These are phyloP conservation scores for Phaethon lepturus DNA, from an alignment of 2,113 vertebrate species.

Conservation along the genomic window DNA sequence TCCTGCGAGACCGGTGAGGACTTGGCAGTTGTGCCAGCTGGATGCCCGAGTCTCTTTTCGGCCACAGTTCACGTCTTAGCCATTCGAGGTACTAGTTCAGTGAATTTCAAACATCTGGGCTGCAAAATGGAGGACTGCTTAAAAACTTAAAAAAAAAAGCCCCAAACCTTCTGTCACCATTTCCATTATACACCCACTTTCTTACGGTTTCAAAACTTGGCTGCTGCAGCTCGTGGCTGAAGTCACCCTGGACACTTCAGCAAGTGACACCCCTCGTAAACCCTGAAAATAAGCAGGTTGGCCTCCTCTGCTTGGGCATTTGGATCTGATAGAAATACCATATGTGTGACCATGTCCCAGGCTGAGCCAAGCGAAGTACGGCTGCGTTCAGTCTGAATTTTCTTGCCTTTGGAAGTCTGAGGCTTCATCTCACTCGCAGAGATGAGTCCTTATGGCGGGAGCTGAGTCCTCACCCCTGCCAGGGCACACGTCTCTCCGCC, in stretches of 20 bases:
- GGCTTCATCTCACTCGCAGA: background rate
- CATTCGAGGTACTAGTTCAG: background rate
- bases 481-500: background rate
- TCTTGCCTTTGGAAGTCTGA: background rate
- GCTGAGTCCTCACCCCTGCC: background rate
- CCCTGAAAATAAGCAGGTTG: background rate
- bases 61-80: background rate
- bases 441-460: background rate
- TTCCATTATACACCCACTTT: slow-evolving; percentile 27
- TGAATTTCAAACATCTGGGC: background rate
- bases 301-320: background rate
- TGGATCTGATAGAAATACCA: background rate
- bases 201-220: background rate
- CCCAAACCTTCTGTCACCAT: background rate
- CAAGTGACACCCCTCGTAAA: background rate
- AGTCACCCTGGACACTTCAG: slow-evolving; percentile 17
- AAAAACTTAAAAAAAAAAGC: background rate
- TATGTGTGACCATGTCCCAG: background rate
- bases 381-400: accelerated
- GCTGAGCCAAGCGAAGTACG: accelerated
- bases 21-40: background rate
- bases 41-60: background rate
- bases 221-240: background rate
- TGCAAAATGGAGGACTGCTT: background rate
- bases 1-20: accelerated